Conservation (phyloP, 2,797 vertebrate species). For the Glyptemys insculpta region DNA sequence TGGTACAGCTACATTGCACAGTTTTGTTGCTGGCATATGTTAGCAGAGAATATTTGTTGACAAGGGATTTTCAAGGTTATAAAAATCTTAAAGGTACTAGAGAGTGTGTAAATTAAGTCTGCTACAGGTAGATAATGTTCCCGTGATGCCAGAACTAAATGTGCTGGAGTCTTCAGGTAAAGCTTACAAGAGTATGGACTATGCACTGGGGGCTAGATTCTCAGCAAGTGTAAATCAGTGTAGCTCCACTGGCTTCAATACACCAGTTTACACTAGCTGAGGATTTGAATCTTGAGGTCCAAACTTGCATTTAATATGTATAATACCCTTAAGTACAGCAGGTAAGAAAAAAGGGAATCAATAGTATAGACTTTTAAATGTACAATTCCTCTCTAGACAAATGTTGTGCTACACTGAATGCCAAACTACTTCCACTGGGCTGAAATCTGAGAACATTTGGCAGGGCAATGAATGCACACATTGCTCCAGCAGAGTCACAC, state of each 20-base stretch:
- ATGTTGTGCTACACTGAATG: background rate
- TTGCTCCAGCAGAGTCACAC: slow-evolving; percentile 15
- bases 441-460: background rate
- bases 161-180: slow-evolving; percentile 53
- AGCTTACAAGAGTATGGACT: slow-evolving; percentile 30
- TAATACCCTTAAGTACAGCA: background rate
- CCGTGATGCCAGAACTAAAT: slow-evolving; percentile 60
- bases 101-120: slow-evolving; percentile 68
- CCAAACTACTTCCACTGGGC: background rate
- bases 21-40: slow-evolving; percentile 63
- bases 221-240: slow-evolving; percentile 31
- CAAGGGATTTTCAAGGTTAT: slow-evolving; percentile 76
- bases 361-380: background rate
- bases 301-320: slow-evolving; percentile 8
- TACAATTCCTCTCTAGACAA: background rate
- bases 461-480: background rate
- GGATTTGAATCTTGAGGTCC: slow-evolving; percentile 6
- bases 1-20: slow-evolving; percentile 43
- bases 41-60: slow-evolving; percentile 67
- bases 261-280: background rate
- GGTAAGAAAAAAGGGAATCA: background rate
- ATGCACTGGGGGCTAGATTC: background rate
- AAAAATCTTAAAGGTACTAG: slow-evolving; percentile 70
- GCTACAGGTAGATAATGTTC: slow-evolving; percentile 68
- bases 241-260: background rate